Conservation (phyloP, 1,140 invertebrate species). For the Augochlora pura region DNA sequence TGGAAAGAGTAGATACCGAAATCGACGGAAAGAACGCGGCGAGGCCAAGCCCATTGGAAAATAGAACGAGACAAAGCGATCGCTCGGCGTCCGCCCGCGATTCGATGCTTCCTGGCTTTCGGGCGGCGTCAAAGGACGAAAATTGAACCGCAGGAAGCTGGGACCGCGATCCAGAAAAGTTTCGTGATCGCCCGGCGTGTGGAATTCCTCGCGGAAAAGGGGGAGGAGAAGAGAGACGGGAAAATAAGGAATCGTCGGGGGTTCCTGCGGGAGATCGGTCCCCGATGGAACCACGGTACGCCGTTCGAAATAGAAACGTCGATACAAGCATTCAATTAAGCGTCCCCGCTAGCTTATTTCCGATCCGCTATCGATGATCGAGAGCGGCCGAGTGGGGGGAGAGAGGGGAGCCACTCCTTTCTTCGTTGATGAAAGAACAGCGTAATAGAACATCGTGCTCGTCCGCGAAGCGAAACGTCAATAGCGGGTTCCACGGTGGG, state of each 20-base stretch:
- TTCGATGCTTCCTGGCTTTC: constrained; percentile 22
- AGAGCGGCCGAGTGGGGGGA: too few species aligned
- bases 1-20: not conserved
- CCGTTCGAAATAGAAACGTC: not conserved
- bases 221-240: too few species aligned
- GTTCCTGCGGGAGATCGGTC: too few species aligned
- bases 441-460: not conserved
- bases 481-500: not conserved
- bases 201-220: not conserved
- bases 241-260: not conserved
- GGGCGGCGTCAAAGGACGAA: constrained; percentile 40
- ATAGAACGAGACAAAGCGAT: constrained; percentile 28
- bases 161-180: not conserved
- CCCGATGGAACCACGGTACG: too few species aligned
- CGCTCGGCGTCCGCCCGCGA: not conserved
- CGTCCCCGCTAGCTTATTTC: not conserved
- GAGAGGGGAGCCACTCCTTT: not conserved
- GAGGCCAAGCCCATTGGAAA: not conserved
- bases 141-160: constrained; percentile 29
- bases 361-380: not conserved
- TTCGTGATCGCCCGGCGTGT: not conserved
- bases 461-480: constrained; percentile 1
- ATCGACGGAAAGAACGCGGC: too few species aligned
- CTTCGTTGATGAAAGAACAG: not conserved
- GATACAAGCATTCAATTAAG: not conserved